Evolutionary conservation across 2,797 vertebrate species (phyloP).

Genomic region (Neosilurus mollespiculum): DNA sequence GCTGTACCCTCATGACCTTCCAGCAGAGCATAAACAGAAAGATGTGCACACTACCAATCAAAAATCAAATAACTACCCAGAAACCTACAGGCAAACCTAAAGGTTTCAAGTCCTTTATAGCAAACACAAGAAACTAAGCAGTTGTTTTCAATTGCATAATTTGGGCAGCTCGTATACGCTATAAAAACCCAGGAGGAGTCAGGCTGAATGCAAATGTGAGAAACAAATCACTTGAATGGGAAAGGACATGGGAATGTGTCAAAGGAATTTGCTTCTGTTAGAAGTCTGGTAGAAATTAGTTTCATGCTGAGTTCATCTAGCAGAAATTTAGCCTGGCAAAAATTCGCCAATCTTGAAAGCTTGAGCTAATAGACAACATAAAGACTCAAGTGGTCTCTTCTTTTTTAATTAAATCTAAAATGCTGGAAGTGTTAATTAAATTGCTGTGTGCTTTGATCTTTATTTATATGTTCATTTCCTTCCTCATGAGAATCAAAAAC

Average conservation of each 20-base stretch:
- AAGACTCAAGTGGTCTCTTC: background rate
- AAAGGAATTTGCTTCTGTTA: conserved; percentile 15
- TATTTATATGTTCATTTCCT: background rate
- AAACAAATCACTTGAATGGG: conserved; percentile 6
- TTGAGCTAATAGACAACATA: background rate
- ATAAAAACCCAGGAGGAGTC: conserved; percentile 2
- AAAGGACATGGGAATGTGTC: background rate
- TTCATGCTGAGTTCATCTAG: conserved; percentile 8
- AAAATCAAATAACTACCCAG: background rate
- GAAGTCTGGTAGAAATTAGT: conserved; percentile 12
- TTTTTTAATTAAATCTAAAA: background rate
- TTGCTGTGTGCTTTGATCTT: background rate
- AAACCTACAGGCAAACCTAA: background rate
- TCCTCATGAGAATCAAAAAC: background rate
- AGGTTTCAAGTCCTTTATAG: background rate
- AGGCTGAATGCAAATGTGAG: conserved; percentile 9
- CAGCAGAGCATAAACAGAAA: conserved; percentile 14
- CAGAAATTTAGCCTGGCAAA: background rate
- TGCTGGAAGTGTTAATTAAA: background rate
- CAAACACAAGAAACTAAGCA: background rate
- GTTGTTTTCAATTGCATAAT: conserved; percentile 10
- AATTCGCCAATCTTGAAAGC: conserved; percentile 1
- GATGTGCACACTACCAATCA: background rate
- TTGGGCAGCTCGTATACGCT: conserved; percentile 3
- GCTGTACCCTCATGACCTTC: conserved; percentile 34